Conservation (phyloP, 2,888 invertebrate species). For the Sesia apiformis region DNA sequence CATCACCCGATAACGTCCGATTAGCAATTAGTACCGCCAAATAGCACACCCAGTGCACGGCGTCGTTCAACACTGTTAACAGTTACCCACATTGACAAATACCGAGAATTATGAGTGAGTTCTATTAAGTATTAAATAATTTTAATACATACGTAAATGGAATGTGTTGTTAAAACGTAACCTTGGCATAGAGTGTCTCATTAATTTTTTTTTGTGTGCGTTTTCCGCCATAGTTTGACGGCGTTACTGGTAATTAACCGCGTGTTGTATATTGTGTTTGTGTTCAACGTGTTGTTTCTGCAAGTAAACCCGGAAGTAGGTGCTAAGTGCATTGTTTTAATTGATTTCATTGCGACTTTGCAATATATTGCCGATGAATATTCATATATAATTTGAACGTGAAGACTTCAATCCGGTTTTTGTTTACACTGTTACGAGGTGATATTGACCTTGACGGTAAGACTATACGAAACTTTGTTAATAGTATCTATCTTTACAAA, state of each 20-base stretch:
- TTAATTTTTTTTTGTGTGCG: constrained; percentile 34
- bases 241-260: constrained; percentile 33
- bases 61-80: constrained; percentile 12
- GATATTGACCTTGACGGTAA: constrained; percentile 56
- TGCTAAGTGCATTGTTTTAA: constrained; percentile 27
- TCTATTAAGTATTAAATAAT: constrained; percentile 13
- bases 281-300: constrained; percentile 29
- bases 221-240: constrained; percentile 23
- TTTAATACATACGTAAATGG: constrained; percentile 19
- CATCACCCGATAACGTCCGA: constrained; percentile 47
- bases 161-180: constrained; percentile 62
- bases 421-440: constrained; percentile 47
- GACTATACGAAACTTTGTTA: constrained; percentile 12
- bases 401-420: constrained; percentile 54
- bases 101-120: constrained; percentile 30
- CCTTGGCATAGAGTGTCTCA: constrained; percentile 38
- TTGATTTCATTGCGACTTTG: constrained; percentile 23
- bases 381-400: constrained; percentile 47
- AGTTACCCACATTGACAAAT: constrained; percentile 7
- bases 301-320: constrained; percentile 41
- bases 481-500: neutral
- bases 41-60: constrained; percentile 48
- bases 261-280: constrained; percentile 32
- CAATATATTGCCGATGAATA: constrained; percentile 27
- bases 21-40: constrained; percentile 49